Conservation (phyloP, 2,113 vertebrate species). For the Mungos mungo region DNA sequence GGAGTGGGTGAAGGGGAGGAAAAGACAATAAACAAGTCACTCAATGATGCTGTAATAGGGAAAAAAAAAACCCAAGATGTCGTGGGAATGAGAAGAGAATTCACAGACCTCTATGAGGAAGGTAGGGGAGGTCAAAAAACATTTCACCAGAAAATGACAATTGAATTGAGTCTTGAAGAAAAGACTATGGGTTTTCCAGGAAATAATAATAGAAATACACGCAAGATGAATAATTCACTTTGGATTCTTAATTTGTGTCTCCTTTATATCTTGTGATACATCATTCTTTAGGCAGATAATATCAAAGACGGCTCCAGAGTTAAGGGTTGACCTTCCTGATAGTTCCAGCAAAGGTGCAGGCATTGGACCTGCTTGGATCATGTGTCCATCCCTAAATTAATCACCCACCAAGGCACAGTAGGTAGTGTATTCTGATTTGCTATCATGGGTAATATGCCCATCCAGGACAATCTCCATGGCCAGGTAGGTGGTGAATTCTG, state of each 20-base stretch:
- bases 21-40: neutral
- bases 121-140: neutral
- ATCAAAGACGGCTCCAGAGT: neutral
- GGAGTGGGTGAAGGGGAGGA: neutral
- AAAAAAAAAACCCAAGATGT: neutral
- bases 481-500: neutral
- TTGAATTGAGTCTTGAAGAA: conserved; percentile 10
- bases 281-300: neutral
- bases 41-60: neutral
- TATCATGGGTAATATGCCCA: neutral
- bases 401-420: neutral
- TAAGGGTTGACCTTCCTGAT: neutral
- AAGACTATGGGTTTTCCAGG: neutral
- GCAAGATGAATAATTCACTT: conserved; percentile 35
- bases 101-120: neutral
- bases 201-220: neutral
- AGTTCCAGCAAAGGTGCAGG: neutral
- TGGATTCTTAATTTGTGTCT: neutral
- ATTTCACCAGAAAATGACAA: conserved; percentile 5
- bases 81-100: neutral
- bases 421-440: neutral
- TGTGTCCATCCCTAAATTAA: neutral
- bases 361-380: neutral
- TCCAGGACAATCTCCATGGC: no score
- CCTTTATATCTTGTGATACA: neutral